Base-by-base conservation (phyloP, 2,888 invertebrate species). In the Urechis unicinctus region DNA sequence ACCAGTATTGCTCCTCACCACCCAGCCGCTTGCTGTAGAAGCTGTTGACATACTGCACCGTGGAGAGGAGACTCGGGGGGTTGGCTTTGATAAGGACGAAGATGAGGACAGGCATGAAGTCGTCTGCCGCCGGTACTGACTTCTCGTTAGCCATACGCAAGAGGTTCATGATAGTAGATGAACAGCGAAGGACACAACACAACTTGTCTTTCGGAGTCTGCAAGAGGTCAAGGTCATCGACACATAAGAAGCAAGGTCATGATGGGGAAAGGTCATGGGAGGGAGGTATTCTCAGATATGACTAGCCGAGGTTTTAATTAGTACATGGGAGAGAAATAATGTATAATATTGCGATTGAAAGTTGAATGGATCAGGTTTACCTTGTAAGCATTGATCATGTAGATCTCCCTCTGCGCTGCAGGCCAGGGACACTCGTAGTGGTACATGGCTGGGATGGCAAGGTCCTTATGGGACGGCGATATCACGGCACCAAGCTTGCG, bases 21-120 rank as follows among this genome's bases (percentile, higher is more conserved):
- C 84, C 83, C 57, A 95, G 82, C 61, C 87, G 85, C 63, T 85
- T 83, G 55, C 88, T 89, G 72, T 91, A 91, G 78, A 93, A 91
- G 67, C 91, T 92, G 78, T 88, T 89, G 64, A 98, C 92, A 78
- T 94, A 93, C 81, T 97, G 94, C 47, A 97, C 86, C 29, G 94
- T 96, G 13, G 96, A 96, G 57, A 97, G 83, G 58, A 97, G 82
- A 56, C 90, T 89, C 42, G 90, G 88, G 1, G 96, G 96, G 83
- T 96, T 96, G 53, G 94, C 92, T 89, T 90, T 92, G 66, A 97
- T 90, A 66, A 97, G 86, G 63, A 98, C 93, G 80, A 88, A 96
- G 61, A 98, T 92, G 61, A 98, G 85, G 26, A 96, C 94, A 1
- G 97, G 97, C 71, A 93, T 88, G 72, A 97, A 86, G 81, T 97